Base-by-base conservation (phyloP, 2,888 invertebrate genomes). In the Cosmorhoe ocellata region DNA sequence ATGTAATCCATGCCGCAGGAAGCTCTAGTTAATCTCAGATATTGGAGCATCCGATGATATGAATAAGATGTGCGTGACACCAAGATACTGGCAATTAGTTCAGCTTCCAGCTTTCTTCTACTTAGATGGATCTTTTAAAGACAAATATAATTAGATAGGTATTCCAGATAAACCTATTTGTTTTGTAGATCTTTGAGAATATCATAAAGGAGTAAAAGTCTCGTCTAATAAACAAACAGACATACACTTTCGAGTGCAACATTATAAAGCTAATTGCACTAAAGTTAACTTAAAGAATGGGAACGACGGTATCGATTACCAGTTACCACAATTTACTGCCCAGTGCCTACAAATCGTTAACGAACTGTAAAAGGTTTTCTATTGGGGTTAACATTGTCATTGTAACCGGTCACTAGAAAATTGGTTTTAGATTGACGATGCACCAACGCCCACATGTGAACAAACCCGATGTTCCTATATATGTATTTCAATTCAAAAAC, bases 341-440 rank as follows among this genome's bases (percentile, higher is more conserved):
- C 66, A 68, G 59, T 45, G 55, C 41, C 55, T 36, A 56, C 56
- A 38, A 55, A 46, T 55, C 56, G 61, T 62, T 63, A 66, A 66
- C 59, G 48, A 59, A 47, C 63, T 60, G 46, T 62, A 46, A 69
- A 69, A 61, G 53, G 51, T 64, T 64, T 58, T 48, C 61, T 65
- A 69, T 63, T 65, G 58, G 64, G 59, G 48, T 64, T 63, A 61
- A 60, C 61, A 65, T 65, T 61, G 61, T 59, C 52, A 56, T 56
- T 55, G 51, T 34, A 55, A 58, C 61, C 56, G 55, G 61, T 55
- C 14, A 12, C 43, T 32, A 39, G 51, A 42, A 56, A 58, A 58
- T 58, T 54, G 51, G 52, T 53, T 51, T 49, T 51, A 54, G 55
- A 52, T 52, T 53, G 48, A 53, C 44, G 48, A 36, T 32, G 37